A percentile compares a stretch with the other conserved stretches of the same genome.
Evolutionary conservation across 2,113 vertebrate genomes (phyloP).

Genomic region (Cochlearius cochlearius): DNA sequence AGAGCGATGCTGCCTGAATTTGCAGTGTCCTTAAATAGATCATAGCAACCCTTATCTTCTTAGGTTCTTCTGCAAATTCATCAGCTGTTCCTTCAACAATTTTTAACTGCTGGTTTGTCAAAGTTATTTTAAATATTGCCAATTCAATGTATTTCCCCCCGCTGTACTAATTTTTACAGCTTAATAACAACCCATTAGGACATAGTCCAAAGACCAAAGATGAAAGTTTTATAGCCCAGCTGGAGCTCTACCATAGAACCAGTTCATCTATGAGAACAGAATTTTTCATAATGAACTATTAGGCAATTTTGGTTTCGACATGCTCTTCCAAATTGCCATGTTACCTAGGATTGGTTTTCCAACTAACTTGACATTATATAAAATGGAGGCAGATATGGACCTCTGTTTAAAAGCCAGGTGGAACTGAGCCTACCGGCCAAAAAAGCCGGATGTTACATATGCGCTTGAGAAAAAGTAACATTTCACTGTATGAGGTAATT

Average conservation of each 20-base stretch:
- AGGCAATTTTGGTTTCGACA: background rate
- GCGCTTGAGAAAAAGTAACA: background rate
- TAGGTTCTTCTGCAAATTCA: background rate
- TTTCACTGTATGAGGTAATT: background rate
- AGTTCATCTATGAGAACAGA: background rate
- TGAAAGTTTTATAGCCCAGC: background rate
- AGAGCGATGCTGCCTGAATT: background rate
- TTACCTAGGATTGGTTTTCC: background rate
- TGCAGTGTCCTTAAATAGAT: conserved; percentile 22
- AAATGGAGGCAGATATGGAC: background rate
- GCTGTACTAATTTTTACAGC: background rate
- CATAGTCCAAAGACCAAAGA: background rate
- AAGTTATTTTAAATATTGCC: background rate
- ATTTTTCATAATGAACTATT: background rate
- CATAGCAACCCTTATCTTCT: background rate
- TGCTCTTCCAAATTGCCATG: background rate
- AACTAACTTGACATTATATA: background rate
- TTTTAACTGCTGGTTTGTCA: background rate
- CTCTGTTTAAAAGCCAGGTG: background rate
- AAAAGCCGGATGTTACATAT: background rate
- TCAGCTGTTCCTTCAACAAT: background rate
- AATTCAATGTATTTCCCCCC: background rate
- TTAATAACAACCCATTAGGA: background rate
- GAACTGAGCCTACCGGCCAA: background rate
- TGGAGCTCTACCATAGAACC: background rate